These are phyloP conservation scores for Rhadinocentrus ornatus DNA, from an alignment of 2,797 vertebrate species.

Conservation along the genomic window DNA sequence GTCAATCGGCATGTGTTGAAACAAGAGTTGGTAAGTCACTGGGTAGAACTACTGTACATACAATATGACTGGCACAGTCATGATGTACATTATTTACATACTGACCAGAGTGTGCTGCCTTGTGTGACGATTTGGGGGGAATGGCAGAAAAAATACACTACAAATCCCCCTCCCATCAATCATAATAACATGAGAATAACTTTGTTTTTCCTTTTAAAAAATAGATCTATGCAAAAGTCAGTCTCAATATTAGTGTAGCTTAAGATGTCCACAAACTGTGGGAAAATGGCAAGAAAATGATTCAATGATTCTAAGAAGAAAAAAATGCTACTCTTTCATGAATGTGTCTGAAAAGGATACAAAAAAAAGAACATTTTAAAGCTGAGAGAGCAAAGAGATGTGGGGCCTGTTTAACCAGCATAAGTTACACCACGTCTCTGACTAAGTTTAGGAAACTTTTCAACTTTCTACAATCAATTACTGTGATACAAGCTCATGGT, in stretches of 20 bases:
- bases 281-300: constrained; percentile 73
- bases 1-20: constrained; percentile 60
- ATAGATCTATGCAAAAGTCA: constrained; percentile 84
- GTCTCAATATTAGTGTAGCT: constrained; percentile 86
- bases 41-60: constrained; percentile 68
- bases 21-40: constrained; percentile 57
- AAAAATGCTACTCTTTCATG: constrained; percentile 69
- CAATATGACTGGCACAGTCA: constrained; percentile 58
- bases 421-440: not conserved
- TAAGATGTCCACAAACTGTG: constrained; percentile 79
- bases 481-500: constrained; percentile 52
- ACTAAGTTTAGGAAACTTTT: not conserved
- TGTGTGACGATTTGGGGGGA: constrained; percentile 33
- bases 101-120: constrained; percentile 71
- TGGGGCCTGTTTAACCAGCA: constrained; percentile 34
- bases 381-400: constrained; percentile 45
- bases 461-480: constrained; percentile 27
- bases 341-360: constrained; percentile 51
- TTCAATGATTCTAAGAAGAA: constrained; percentile 30
- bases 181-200: constrained; percentile 68
- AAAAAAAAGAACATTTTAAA: constrained; percentile 55
- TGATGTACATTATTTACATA: constrained; percentile 79
- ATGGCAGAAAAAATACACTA: constrained; percentile 40
- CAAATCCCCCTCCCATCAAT: constrained; percentile 54
- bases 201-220: constrained; percentile 75